Base-by-base conservation (phyloP, 2,797 vertebrate species). In the Malurus splendens region DNA sequence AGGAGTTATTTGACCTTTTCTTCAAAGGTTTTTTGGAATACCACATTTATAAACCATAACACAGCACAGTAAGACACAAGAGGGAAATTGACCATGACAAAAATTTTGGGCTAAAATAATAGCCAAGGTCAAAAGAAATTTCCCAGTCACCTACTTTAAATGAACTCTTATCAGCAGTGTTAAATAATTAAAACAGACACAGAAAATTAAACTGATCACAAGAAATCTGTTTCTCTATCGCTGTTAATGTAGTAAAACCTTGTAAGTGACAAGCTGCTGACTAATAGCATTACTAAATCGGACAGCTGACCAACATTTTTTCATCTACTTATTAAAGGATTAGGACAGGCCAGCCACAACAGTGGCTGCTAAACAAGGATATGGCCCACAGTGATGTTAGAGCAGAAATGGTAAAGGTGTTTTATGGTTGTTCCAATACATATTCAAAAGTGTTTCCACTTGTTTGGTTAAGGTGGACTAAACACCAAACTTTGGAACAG, bases 281-380 rank as follows among this genome's bases (percentile, higher is more conserved):
- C 65, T 83, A 94, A 92, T 10, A 83, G 75, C 86, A 90, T 95
- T 89, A 94, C 91, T 82, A 70, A 75, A 72, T 66, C 54, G 74
- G 84, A 93, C 93, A 94, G 86, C 68, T 82, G 90, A 91, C 75
- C 72, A 71, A 75, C 59, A 44, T 65, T 79, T 91, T 93, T 90
- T 89, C 70, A 78, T 91, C 72, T 88, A 70, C 51, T 80, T 66
- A 89, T 60, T 90, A 92, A 76, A 75, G 44, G 75, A 70, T 45
- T 90, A 67, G 7, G 54, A 94, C 87, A 91, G 66, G 38, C 20
- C 62, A 77, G 68, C 5, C 62, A 36, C 28, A 89, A 57, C 3
- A 89, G 32, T 6, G 50, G 44, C 60, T 47, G 55, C 78, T 59
- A 33, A 82, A 75, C 51, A 86, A 77, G 39, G 71, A 51, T 62